A percentile compares a stretch with the other conserved stretches of the same genome.
These are phyloP conservation scores for Rhysida immarginata DNA, from an alignment of 1,140 invertebrate species.

Conservation along the genomic window DNA sequence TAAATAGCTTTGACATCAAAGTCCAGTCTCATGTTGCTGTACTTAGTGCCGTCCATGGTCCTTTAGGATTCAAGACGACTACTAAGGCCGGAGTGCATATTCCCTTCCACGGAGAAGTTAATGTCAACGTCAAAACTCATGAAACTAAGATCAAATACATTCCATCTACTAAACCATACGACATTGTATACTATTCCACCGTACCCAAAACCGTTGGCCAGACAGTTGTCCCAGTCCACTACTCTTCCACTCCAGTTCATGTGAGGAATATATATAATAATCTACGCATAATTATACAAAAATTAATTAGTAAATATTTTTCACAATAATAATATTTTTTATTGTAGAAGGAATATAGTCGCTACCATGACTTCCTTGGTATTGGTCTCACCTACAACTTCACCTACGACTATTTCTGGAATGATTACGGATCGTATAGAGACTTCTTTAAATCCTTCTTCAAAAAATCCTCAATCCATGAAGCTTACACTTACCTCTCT, in stretches of 20 bases:
- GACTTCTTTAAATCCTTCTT: constrained; percentile 4
- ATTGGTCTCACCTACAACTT: neutral
- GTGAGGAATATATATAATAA: too few species aligned
- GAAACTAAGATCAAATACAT: constrained; percentile 2
- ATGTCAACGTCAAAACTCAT: neutral
- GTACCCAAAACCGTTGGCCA: neutral
- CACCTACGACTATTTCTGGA: neutral
- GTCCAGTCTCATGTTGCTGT: neutral
- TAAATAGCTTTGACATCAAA: neutral
- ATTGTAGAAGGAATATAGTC: constrained; percentile 2
- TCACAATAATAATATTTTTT: too few species aligned
- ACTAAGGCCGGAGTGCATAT: neutral
- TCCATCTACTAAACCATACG: neutral
- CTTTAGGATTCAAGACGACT: neutral
- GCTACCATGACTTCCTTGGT: constrained; percentile 1
- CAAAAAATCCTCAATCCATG: neutral
- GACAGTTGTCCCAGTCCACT: too few species aligned
- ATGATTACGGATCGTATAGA: constrained; percentile 1
- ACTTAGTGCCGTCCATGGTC: neutral
- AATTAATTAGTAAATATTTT: too few species aligned
- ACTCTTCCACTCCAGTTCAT: too few species aligned
- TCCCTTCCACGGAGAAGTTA: neutral
- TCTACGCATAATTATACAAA: too few species aligned
- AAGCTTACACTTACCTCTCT: neutral
- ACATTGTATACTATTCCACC: neutral